These are phyloP conservation scores for Lepetodrilus schrolli DNA, from an alignment of 2,888 invertebrate genomes.

Conservation along the genomic window DNA sequence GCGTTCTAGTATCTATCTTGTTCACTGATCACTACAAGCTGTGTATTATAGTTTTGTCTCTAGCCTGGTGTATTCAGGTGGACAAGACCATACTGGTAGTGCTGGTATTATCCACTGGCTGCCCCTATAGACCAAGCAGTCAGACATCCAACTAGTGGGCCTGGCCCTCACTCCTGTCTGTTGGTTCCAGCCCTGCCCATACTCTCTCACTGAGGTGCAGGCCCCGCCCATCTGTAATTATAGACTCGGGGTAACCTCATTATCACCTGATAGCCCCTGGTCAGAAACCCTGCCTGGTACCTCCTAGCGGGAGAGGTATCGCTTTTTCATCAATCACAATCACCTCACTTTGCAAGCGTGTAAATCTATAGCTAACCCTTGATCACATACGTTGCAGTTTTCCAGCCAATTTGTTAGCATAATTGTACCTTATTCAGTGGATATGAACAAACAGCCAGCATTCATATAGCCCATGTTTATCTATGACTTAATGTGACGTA, in stretches of 20 bases:
- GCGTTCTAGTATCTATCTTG: too few relatives aligned
- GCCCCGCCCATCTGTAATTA: neutral
- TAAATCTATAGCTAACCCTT: neutral
- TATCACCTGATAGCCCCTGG: constrained; percentile 20
- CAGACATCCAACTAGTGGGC: too few relatives aligned
- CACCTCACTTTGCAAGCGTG: constrained; percentile 1
- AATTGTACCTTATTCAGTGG: neutral
- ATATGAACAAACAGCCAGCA: neutral
- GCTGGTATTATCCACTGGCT: too few relatives aligned
- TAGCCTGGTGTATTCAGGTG: too few relatives aligned
- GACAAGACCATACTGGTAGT: too few relatives aligned
- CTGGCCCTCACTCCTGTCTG: neutral
- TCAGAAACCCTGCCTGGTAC: neutral
- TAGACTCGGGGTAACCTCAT: constrained; percentile 15
- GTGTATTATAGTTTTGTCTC: too few relatives aligned
- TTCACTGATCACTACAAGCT: too few relatives aligned
- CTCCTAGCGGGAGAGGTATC: neutral
- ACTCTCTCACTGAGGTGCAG: neutral
- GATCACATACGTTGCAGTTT: neutral
- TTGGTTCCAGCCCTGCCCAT: neutral
- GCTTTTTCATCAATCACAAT: neutral
- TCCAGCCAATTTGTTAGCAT: constrained; percentile 21
- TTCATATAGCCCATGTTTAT: constrained; percentile 8
- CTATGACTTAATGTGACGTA: neutral
- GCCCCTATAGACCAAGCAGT: too few relatives aligned